Base-by-base conservation (phyloP, 1,140 invertebrate species). In the Drosophila kepulauana region DNA sequence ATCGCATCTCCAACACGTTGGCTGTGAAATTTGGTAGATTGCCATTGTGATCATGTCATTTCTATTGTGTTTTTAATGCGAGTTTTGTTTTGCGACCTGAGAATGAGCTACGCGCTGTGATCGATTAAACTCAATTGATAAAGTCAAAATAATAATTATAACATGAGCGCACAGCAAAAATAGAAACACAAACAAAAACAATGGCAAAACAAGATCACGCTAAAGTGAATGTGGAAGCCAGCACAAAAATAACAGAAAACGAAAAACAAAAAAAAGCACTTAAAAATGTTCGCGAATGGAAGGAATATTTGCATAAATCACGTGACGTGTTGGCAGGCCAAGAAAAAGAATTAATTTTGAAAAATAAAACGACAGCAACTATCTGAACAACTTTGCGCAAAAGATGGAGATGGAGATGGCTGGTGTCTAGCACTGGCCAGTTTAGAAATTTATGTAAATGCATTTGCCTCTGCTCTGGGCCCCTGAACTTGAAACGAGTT, bases 371-470 rank as follows among this genome's bases (percentile, higher is more conserved):
- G 63, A 66, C 52, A 70, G 64, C 54, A 15, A 58, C 57, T 25
- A 70, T 43, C 59, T 15, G 15, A 79, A 51, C 48, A 46, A 70
- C 65, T 66, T 45, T 35, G 5, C 33, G 72, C 43, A 46, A 5
- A 15, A 49, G 56, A 41, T 30, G 33, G 67, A 35, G 79, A 41
- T 59, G 61, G 48, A 52, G 64, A 66, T 75, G 76, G 72, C 49
- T 75, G 71, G 68, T 75, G 75, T 71, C 54, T 62, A 54, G 51
- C 64, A 78, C 68, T 68, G 57, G 67, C 46, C 70, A 49, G 63
- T 41, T 70, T 88, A 82, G 84, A 87, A 88, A 87, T 78, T 81
- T 88, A 88, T 87, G 84, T 80, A 87, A 87, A 87, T 88, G 80
- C 84, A 82, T 54, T 58, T 64, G 71, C 35, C 30, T 51, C 49